Evolutionary conservation across 1,140 invertebrate genomes (phyloP).

Genomic region (Drosophila hydei): DNA sequence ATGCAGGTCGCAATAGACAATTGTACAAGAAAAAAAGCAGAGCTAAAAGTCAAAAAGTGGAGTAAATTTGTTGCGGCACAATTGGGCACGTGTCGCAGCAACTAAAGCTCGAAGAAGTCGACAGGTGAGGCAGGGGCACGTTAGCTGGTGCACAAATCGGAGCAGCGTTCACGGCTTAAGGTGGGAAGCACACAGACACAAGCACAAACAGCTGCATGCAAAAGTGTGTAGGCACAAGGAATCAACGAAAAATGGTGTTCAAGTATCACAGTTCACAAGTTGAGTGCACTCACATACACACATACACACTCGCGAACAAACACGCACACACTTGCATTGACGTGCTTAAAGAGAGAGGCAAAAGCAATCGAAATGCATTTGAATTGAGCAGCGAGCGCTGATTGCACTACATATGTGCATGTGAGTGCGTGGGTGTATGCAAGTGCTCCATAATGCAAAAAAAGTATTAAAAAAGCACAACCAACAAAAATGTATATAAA

Average conservation of each 20-base stretch:
- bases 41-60: constrained; percentile 49
- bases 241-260: constrained; percentile 69
- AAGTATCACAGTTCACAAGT: constrained; percentile 57
- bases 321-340: not conserved
- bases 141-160: constrained; percentile 53
- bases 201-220: constrained; percentile 15
- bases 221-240: constrained; percentile 44
- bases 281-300: constrained; percentile 68
- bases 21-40: constrained; percentile 17
- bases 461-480: constrained; percentile 35
- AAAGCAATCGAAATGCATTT: constrained; percentile 79
- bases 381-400: constrained; percentile 52
- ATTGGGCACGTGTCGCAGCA: constrained; percentile 71
- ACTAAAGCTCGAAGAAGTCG: constrained; percentile 49
- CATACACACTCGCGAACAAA: constrained; percentile 1
- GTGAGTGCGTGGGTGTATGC: constrained; percentile 26
- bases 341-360: constrained; percentile 2
- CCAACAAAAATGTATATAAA: constrained; percentile 43
- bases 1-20: constrained; percentile 24
- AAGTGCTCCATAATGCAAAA: constrained; percentile 37
- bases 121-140: constrained; percentile 34
- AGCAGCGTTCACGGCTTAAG: constrained; percentile 51
- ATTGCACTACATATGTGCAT: constrained; percentile 19
- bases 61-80: constrained; percentile 74
- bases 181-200: constrained; percentile 38